Percentiles rank a stretch among this genome's conserved stretches.
These are phyloP conservation scores for Apostichopus californicus DNA, from an alignment of 35 echinoderm and acorn worm species.

Conservation along the genomic window DNA sequence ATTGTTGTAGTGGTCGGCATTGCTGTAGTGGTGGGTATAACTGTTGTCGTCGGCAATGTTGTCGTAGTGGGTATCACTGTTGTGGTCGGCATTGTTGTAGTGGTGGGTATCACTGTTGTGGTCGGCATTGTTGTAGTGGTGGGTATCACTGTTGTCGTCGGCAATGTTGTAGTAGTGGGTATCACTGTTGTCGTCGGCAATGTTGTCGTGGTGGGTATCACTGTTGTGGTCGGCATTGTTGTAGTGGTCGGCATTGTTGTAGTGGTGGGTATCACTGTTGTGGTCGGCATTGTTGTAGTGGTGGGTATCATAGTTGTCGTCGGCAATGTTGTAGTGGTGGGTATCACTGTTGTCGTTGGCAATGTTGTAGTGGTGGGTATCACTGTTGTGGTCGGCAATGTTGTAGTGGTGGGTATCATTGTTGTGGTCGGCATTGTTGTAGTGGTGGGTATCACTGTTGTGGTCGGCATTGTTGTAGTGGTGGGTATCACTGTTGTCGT, in stretches of 20 bases:
- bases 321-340: background rate
- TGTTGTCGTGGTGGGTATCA: background rate
- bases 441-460: background rate
- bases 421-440: background rate
- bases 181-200: conserved; percentile 6
- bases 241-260: background rate
- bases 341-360: conserved; percentile 18
- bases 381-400: conserved; percentile 22
- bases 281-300: background rate
- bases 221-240: conserved; percentile 11
- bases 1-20: conserved; percentile 58
- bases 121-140: conserved; percentile 30
- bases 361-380: conserved; percentile 26
- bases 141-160: conserved; percentile 40
- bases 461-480: background rate
- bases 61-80: conserved; percentile 58
- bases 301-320: background rate
- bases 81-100: conserved; percentile 23
- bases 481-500: background rate
- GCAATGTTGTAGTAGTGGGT: conserved; percentile 37
- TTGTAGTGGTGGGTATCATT: background rate
- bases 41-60: conserved; percentile 44
- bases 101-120: background rate
- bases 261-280: background rate
- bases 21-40: conserved; percentile 24